Base-by-base conservation (phyloP, 2,888 invertebrate species). In the Alloscopus bannaensis region DNA sequence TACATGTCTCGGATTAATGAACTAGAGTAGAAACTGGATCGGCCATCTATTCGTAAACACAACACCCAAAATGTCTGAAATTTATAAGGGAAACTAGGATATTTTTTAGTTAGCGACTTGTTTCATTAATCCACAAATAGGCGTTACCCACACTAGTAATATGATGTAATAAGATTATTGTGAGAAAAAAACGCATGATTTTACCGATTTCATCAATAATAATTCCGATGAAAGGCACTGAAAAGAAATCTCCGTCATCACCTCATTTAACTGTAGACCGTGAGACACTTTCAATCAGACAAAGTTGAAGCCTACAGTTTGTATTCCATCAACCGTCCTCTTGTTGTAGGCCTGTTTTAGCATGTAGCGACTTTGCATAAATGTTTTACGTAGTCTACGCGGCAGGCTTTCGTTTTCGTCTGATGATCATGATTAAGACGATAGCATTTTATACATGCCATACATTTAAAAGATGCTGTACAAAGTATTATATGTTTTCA, bases 151-250 rank as follows among this genome's bases (percentile, higher is more conserved):
- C 11, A 47, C 47, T 47, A 47, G 18, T 18, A 13, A 47, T 47
- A n/a, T 47, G 11, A 47, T 13, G 8, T 47, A 13, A 47, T 3
- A n/a, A 3, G n/a, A 3, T 47, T 47, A 47, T 47, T 47, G 47
- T 47, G n/a, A 13, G n/a, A n/a, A n/a, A n/a, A n/a, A 13, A 13
- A 47, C 47, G 47, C 47, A n/a, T 36, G 47, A n/a, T n/a, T n/a
- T 47, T n/a, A 47, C 47, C 11, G n/a, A 13, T 13, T 47, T 13
- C 47, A 47, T 47, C 47, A 47, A 47, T 47, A 47, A 47, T 47
- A 47, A 47, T 47, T 47, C 47, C 11, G 47, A 47, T n/a, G n/a
- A n/a, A n/a, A n/a, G n/a, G n/a, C n/a, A 47, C 47, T n/a, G 47
- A 47, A n/a, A 47, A n/a, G n/a, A 36, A 8, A 36, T 36, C 6